Evolutionary conservation across 2,797 vertebrate genomes (phyloP).

Genomic region (Coranthus polyacanthus): DNA sequence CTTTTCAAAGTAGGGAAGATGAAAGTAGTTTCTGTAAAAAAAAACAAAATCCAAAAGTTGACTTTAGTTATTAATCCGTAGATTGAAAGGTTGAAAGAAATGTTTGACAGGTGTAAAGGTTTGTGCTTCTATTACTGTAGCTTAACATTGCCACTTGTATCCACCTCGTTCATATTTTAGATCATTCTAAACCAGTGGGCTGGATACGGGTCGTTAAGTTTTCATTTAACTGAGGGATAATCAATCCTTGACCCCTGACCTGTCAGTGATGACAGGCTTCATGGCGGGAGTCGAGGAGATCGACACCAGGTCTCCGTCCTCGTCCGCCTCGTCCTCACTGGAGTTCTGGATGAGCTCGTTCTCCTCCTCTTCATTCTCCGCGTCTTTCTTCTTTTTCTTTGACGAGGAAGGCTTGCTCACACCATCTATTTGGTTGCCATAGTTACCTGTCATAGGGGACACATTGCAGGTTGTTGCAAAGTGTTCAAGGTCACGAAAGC

Average conservation of each 20-base stretch:
- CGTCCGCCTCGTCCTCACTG: conserved; percentile 90
- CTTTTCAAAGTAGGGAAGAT: conserved; percentile 94
- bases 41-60: conserved; percentile 22
- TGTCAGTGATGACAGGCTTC: conserved; percentile 95
- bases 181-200: background rate
- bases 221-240: background rate
- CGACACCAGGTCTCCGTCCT: conserved; percentile 87
- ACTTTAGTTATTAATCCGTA: background rate
- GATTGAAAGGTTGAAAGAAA: too few species aligned
- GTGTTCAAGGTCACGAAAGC: background rate
- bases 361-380: conserved; percentile 89
- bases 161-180: background rate
- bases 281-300: conserved; percentile 90
- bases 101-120: background rate
- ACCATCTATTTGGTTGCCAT: conserved; percentile 94
- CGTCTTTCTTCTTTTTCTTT: conserved; percentile 86
- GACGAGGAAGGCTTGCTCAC: conserved; percentile 81
- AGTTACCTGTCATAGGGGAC: conserved; percentile 88
- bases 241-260: conserved; percentile 80
- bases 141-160: background rate
- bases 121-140: background rate
- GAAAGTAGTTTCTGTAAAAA: conserved; percentile 93
- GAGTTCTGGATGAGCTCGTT: conserved; percentile 93
- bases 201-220: background rate
- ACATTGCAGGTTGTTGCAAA: background rate